Conservation (phyloP, 2,113 vertebrate genomes). For the Hiodon alosoides region DNA sequence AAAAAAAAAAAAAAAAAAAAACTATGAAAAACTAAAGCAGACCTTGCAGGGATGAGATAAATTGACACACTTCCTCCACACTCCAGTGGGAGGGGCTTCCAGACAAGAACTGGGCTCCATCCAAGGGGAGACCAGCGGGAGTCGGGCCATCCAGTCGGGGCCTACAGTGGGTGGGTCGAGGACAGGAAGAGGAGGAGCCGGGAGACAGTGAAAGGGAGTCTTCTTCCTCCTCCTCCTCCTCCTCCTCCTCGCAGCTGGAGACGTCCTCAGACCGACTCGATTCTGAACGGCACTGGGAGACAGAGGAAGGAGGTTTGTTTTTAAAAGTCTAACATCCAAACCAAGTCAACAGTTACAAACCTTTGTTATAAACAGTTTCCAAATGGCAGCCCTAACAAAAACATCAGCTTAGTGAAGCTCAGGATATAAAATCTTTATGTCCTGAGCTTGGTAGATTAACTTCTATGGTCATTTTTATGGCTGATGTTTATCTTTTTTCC, state of each 20-base stretch:
- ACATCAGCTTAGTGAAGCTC: too few relatives aligned
- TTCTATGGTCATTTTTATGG: too few relatives aligned
- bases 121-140: slow-evolving; percentile 71
- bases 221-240: slow-evolving; percentile 64
- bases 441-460: too few relatives aligned
- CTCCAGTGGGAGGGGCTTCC: slow-evolving; percentile 87
- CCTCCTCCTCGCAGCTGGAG: slow-evolving; percentile 84
- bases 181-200: slow-evolving; percentile 75
- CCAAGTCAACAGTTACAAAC: background rate
- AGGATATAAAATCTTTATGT: too few relatives aligned
- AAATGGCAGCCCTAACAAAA: too few relatives aligned
- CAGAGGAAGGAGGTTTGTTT: background rate
- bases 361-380: too few relatives aligned
- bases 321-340: background rate
- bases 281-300: slow-evolving; percentile 78
- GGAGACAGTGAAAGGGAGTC: slow-evolving; percentile 79
- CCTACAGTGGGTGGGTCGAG: slow-evolving; percentile 71
- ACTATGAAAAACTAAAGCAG: background rate
- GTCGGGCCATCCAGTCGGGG: slow-evolving; percentile 62
- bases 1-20: background rate
- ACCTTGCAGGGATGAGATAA: slow-evolving; percentile 93
- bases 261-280: slow-evolving; percentile 90
- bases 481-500: too few relatives aligned
- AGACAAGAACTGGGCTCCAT: slow-evolving; percentile 80
- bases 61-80: slow-evolving; percentile 90